phyloP scores from a whole-genome alignment of 2,888 invertebrate genomes.

The Acleris holmiana region DNA sequence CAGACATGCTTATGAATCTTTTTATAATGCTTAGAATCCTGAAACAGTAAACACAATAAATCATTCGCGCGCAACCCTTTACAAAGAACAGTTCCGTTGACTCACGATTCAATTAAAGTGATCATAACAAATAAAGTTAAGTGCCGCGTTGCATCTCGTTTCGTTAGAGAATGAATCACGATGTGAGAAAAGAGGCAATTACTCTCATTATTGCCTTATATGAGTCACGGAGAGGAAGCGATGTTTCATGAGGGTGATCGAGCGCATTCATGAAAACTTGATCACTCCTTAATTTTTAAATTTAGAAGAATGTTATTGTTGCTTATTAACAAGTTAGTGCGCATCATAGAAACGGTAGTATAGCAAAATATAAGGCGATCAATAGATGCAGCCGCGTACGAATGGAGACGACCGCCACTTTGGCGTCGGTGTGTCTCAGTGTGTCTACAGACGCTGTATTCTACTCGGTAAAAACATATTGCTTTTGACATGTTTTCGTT shows the following conservation, averaged over 20 bases:
- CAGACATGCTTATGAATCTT: too few relatives aligned
- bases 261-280: slow-evolving; percentile 14
- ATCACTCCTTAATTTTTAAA: background rate
- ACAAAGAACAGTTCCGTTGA: slow-evolving; percentile 46
- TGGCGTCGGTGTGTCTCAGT: slow-evolving; percentile 5
- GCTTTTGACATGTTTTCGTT: too few relatives aligned
- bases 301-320: too few relatives aligned
- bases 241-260: slow-evolving; percentile 41
- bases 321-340: too few relatives aligned
- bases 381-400: background rate
- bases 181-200: slow-evolving; percentile 81
- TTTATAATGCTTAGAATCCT: slow-evolving; percentile 38
- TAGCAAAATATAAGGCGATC: slow-evolving; percentile 2
- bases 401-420: background rate
- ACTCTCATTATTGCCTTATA: slow-evolving; percentile 71
- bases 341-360: too few relatives aligned
- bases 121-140: slow-evolving; percentile 69
- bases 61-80: slow-evolving; percentile 53
- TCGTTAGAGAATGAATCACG: slow-evolving; percentile 74
- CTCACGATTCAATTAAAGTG: slow-evolving; percentile 71
- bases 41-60: slow-evolving; percentile 52
- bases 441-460: background rate
- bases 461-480: background rate
- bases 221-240: slow-evolving; percentile 69
- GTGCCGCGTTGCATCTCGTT: slow-evolving; percentile 61